Evolutionary conservation across 2,888 invertebrate species (phyloP).

Genomic region (Hymenopus coronatus): DNA sequence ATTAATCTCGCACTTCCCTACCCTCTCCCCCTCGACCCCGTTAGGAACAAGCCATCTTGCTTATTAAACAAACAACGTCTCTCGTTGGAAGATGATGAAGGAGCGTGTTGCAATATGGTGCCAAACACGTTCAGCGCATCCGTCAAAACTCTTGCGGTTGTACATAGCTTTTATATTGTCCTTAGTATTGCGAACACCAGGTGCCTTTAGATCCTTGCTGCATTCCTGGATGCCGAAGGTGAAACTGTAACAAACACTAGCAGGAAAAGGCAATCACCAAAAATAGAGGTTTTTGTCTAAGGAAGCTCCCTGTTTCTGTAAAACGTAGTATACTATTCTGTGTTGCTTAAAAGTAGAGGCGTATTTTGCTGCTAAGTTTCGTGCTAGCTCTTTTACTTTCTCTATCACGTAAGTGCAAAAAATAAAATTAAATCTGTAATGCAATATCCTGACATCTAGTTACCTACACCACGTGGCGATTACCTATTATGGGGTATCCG

Average conservation of each 20-base stretch:
- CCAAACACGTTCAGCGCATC: neutral
- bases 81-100: constrained; percentile 7
- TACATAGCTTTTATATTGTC: neutral
- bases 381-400: too few species aligned
- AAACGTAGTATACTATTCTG: too few species aligned
- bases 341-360: too few species aligned
- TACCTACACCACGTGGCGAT: too few species aligned
- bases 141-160: neutral
- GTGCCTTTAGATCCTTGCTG: neutral
- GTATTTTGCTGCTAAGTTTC: too few species aligned
- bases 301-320: too few species aligned
- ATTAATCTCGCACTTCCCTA: constrained; percentile 14
- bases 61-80: constrained; percentile 22
- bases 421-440: too few species aligned
- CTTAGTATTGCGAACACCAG: neutral
- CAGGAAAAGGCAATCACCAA: too few species aligned
- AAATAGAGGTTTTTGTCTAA: too few species aligned
- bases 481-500: too few species aligned
- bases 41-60: constrained; percentile 8
- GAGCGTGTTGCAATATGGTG: constrained; percentile 2
- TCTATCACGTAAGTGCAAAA: too few species aligned
- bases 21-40: neutral
- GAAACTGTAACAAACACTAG: neutral
- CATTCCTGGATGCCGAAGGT: neutral
- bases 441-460: too few species aligned